phyloP scores from a whole-genome alignment of 2,113 vertebrate genomes.

The Eubucco bourcierii region DNA sequence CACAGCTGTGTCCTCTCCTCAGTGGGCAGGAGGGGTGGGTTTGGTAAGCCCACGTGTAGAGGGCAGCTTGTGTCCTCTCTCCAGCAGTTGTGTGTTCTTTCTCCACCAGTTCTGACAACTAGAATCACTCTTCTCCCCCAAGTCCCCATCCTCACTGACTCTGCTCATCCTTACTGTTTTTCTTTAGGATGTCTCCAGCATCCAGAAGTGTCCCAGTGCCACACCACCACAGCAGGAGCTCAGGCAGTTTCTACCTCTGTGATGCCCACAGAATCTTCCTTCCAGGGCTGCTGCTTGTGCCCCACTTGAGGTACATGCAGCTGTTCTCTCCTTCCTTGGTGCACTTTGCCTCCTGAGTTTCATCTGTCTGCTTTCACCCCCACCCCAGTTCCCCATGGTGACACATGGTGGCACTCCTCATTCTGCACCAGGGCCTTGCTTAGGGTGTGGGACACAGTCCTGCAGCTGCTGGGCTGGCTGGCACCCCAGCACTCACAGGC shows the following conservation, averaged over 20 bases:
- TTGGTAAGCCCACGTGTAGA: background rate
- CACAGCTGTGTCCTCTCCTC: background rate
- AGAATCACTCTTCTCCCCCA: background rate
- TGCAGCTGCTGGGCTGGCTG: background rate
- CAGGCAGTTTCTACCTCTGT: background rate
- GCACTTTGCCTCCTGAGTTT: no score
- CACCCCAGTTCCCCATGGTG: background rate
- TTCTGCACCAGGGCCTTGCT: rapidly evolving
- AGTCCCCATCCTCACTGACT: background rate
- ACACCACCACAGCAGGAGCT: background rate
- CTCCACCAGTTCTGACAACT: background rate
- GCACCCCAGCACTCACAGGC: background rate
- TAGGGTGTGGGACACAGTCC: background rate
- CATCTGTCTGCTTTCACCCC: no score
- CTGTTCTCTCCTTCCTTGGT: background rate
- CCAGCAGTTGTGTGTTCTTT: background rate
- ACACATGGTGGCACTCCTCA: background rate
- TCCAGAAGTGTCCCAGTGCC: background rate
- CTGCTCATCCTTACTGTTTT: background rate
- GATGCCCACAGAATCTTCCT: background rate
- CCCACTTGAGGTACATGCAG: rapidly evolving
- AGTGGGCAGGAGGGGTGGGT: background rate
- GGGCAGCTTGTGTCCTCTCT: background rate
- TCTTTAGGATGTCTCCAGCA: background rate
- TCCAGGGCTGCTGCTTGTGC: rapidly evolving